These are phyloP conservation scores for Mellilla xanthometata DNA, from an alignment of 2,888 invertebrate genomes.

Conservation along the genomic window DNA sequence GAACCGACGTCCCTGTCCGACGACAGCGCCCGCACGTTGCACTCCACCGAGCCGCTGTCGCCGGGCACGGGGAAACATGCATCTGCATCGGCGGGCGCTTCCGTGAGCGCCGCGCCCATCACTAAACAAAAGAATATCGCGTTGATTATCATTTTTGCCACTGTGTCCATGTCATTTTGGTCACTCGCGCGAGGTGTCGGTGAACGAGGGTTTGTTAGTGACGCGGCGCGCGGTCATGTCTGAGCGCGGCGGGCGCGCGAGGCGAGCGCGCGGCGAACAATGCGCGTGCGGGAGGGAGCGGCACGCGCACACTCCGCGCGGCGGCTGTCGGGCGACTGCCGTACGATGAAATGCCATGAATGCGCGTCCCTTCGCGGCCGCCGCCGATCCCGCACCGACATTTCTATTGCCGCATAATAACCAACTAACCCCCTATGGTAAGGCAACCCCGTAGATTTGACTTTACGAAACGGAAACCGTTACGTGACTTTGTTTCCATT, in stretches of 20 bases:
- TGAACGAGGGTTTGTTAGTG: no score
- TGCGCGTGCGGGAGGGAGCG: slow-evolving; percentile 45
- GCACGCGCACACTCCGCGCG: slow-evolving; percentile 66
- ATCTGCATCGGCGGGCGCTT: slow-evolving; percentile 74
- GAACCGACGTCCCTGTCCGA: slow-evolving; percentile 85
- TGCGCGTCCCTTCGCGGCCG: slow-evolving; percentile 46
- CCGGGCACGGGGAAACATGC: slow-evolving; percentile 71
- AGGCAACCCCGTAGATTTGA: slow-evolving; percentile 52
- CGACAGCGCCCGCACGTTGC: slow-evolving; percentile 88
- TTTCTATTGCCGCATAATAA: slow-evolving; percentile 73
- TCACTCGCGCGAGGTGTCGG: slow-evolving; percentile 61
- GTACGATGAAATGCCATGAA: slow-evolving; percentile 74
- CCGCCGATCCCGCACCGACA: slow-evolving; percentile 38
- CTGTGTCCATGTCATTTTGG: slow-evolving; percentile 78
- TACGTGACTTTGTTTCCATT: slow-evolving; percentile 66
- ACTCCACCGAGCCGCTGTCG: slow-evolving; percentile 73
- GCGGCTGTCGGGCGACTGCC: slow-evolving; percentile 74
- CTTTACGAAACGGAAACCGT: slow-evolving; percentile 74
- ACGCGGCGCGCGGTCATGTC: no score
- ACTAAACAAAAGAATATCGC: slow-evolving; percentile 79
- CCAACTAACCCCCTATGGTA: slow-evolving; percentile 51
- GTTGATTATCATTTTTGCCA: slow-evolving; percentile 79
- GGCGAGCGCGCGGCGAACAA: slow-evolving; percentile 57
- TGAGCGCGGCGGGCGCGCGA: slow-evolving; percentile 46
- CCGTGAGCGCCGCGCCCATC: slow-evolving; percentile 79